phyloP scores from a whole-genome alignment of 2,888 invertebrate genomes.

The Drosophila dives region DNA sequence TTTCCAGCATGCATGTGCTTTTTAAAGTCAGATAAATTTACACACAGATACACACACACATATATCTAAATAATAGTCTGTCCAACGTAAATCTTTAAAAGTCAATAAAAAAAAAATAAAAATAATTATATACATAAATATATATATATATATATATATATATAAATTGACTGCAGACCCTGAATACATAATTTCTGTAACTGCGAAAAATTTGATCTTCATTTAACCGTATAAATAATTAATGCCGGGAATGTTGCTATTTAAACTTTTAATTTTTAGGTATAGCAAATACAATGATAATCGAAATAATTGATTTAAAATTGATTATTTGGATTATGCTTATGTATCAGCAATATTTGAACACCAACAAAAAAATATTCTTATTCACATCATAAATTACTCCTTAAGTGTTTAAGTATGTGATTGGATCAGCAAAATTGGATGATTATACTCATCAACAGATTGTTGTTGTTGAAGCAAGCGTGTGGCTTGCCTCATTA shows the following conservation, averaged over 20 bases:
- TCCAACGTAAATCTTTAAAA: conserved; percentile 27
- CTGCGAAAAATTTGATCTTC: conserved; percentile 4
- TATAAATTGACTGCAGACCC: not conserved
- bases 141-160: not conserved
- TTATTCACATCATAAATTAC: not conserved
- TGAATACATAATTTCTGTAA: conserved; percentile 16
- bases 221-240: not conserved
- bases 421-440: not conserved
- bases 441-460: not conserved
- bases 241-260: not conserved
- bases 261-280: not conserved
- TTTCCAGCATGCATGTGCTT: conserved; percentile 16
- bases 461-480: not conserved
- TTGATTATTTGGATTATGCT: not conserved
- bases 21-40: conserved; percentile 42
- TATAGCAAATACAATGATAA: not conserved
- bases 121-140: not conserved
- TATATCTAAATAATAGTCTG: conserved; percentile 11
- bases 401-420: not conserved
- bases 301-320: not conserved
- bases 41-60: conserved; percentile 9
- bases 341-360: not conserved
- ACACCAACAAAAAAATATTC: not conserved
- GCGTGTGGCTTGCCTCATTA: conserved; percentile 25
- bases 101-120: not conserved